Conservation (phyloP, 1,140 invertebrate genomes). For the Metaphire vulgaris region DNA sequence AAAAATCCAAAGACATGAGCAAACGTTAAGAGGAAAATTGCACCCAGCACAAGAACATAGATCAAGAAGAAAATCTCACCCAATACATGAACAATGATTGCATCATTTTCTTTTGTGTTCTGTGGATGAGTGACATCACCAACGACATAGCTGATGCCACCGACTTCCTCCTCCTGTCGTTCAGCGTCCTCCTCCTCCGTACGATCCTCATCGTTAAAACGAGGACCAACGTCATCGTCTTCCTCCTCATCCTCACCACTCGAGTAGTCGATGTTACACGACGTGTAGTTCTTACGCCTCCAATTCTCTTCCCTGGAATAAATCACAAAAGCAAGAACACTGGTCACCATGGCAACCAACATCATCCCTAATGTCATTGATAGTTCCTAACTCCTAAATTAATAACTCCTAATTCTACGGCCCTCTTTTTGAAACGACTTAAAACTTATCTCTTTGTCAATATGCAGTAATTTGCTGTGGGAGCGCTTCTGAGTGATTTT, state of each 20-base stretch:
- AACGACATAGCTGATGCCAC: conserved; percentile 43
- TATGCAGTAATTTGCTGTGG: no score
- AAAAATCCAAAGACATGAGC: no score
- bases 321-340: neutral
- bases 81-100: conserved; percentile 46
- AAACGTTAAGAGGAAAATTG: no score
- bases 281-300: conserved; percentile 42
- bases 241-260: conserved; percentile 28
- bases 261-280: conserved; percentile 34
- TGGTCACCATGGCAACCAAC: neutral
- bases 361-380: neutral
- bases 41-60: no score
- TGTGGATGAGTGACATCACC: conserved; percentile 49
- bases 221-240: conserved; percentile 20
- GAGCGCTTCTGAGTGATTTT: no score
- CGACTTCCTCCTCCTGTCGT: conserved; percentile 19
- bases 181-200: conserved; percentile 27
- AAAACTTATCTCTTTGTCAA: no score
- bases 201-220: conserved; percentile 27
- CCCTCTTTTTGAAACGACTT: no score
- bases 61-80: conserved; percentile 33
- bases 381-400: neutral
- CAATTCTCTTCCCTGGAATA: conserved; percentile 42
- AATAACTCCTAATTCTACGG: no score
- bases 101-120: conserved; percentile 31